These are phyloP conservation scores for Paratilapia polleni DNA, from an alignment of 2,113 vertebrate genomes.

Conservation along the genomic window DNA sequence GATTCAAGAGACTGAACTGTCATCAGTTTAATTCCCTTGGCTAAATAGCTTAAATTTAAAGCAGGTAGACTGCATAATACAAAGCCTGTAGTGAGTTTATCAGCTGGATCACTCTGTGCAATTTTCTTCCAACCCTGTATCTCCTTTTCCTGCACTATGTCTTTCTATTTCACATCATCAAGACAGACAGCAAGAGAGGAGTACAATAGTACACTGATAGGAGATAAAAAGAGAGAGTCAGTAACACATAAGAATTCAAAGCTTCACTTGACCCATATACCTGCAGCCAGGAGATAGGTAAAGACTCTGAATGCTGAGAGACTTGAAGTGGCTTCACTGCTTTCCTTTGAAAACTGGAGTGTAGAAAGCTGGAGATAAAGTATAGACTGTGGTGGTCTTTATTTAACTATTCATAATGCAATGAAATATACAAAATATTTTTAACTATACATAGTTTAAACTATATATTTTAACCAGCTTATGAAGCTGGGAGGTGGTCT, in stretches of 20 bases:
- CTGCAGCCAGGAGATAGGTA: constrained; percentile 55
- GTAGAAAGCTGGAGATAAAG: not conserved
- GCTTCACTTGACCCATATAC: constrained; percentile 61
- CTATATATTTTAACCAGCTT: too few species aligned
- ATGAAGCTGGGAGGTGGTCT: too few species aligned
- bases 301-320: constrained; percentile 35
- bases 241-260: constrained; percentile 34
- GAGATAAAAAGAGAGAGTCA: not conserved
- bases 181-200: not conserved
- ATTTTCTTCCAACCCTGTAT: not conserved
- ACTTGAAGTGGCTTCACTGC: not conserved
- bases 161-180: constrained; percentile 11
- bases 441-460: too few species aligned
- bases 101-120: not conserved
- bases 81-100: constrained; percentile 9
- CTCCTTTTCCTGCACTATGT: not conserved
- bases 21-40: not conserved
- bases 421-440: too few species aligned
- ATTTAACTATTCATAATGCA: not conserved
- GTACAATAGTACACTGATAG: not conserved
- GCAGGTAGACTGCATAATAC: not conserved
- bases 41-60: not conserved
- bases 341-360: not conserved
- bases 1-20: not conserved
- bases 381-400: not conserved